Evolutionary conservation across 2,113 vertebrate species (phyloP).

Genomic region (Tragulus kanchil): DNA sequence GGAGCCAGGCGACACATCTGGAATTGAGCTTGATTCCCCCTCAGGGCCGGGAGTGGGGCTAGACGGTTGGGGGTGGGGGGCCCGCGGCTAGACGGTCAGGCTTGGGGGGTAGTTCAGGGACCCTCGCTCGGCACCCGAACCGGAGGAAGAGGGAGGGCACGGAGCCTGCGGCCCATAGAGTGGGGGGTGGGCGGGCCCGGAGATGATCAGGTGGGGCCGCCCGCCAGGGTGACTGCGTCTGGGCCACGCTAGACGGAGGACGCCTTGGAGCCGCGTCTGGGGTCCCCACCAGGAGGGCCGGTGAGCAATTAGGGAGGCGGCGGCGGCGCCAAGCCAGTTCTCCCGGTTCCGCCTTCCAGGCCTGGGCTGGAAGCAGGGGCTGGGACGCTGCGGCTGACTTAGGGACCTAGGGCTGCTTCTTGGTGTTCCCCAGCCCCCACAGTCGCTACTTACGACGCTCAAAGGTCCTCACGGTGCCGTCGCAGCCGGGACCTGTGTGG

Average conservation of each 20-base stretch:
- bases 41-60: not conserved
- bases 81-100: not conserved
- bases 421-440: not conserved
- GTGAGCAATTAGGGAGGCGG: constrained; percentile 54
- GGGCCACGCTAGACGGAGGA: not conserved
- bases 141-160: not conserved
- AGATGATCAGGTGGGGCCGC: not conserved
- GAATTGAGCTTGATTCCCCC: not conserved
- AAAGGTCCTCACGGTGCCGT: constrained; percentile 41
- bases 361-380: not conserved
- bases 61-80: not conserved
- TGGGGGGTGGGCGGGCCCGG: not conserved
- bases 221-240: not conserved
- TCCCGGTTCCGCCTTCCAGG: not conserved
- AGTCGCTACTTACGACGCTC: constrained; percentile 57
- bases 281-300: not conserved
- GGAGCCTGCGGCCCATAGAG: not conserved
- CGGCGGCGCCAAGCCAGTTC: constrained; percentile 9
- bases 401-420: not conserved
- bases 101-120: not conserved
- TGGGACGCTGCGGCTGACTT: not conserved
- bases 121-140: not conserved
- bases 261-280: not conserved
- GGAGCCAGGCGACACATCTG: not conserved
- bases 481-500: constrained; percentile 23